Base-by-base conservation (phyloP, 2,113 vertebrate species). In the Trichomycterus rosablanca region DNA sequence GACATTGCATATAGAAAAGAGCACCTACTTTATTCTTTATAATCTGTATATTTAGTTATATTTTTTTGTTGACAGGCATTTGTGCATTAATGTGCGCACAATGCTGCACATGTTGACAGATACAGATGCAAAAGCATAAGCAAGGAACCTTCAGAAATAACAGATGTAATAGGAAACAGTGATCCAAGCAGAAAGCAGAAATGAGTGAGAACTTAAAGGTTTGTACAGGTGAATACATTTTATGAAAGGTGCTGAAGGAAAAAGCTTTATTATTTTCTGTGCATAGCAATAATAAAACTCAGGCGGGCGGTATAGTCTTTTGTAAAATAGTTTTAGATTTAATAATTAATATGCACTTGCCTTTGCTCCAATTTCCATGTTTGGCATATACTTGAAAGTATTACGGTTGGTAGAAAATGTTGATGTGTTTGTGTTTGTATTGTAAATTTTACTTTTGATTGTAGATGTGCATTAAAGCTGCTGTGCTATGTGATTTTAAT, bases 391-490 rank as follows among this genome's bases (percentile, higher is more conserved):
- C 52, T 56, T 65, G 16, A 65, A 65, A 57, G 44, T 65, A 40
- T 57, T 65, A 63, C 10, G 23, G 44, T n/a, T 45, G 7, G 10
- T 46, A 9, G 28, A 19, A 54, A 46, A 24, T 2, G 30, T 43
- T 54, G 20, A 44, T 63, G 20, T 34, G 32, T 4, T 48, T n/a
- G n/a, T n/a, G 19, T 4, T 48, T 56, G 32, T 28, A 39, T 35
- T 19, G 28, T 5, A 5, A 40, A 35, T 9, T 35, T 10, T 32
- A 37, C 42, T 39, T n/a, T n/a, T n/a, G n/a, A n/a, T n/a, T n/a
- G n/a, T 39, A 26, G 19, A 43, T 65, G 32, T 40, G 63, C 52
- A 11, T 56, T n/a, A 56, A 65, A 48, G 63, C 63, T 65, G 52
- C 63, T 65, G 42, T 5, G 43, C 63, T 56, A 26, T 45, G 14